Evolutionary conservation across 2,888 invertebrate species (phyloP).

Genomic region (Baronia brevicornis): DNA sequence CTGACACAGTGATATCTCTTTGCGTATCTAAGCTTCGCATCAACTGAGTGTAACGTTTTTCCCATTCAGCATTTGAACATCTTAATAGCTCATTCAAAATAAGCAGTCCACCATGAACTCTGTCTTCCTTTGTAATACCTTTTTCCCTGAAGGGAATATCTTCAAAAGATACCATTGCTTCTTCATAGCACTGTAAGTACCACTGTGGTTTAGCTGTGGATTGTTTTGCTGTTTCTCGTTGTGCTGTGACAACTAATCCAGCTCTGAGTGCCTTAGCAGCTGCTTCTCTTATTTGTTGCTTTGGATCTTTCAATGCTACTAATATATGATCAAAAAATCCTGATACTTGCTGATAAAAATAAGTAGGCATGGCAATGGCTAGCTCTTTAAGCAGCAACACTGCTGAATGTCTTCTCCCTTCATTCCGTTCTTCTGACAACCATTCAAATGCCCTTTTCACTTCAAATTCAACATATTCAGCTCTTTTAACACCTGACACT

Average conservation of each 20-base stretch:
- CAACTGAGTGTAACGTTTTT: conserved; percentile 83
- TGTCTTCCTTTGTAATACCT: conserved; percentile 89
- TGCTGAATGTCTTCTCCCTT: conserved; percentile 93
- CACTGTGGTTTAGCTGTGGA: conserved; percentile 90
- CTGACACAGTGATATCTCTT: conserved; percentile 60
- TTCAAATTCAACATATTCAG: conserved; percentile 98
- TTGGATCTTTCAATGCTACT: conserved; percentile 92
- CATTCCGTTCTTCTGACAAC: conserved; percentile 92
- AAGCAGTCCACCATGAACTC: conserved; percentile 93
- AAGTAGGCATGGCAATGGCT: conserved; percentile 96
- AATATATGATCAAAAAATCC: conserved; percentile 96
- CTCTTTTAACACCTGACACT: conserved; percentile 93
- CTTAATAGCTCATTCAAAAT: conserved; percentile 95
- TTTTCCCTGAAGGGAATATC: conserved; percentile 80
- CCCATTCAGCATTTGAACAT: conserved; percentile 92
- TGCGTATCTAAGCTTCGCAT: conserved; percentile 76
- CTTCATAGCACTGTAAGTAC: conserved; percentile 95
- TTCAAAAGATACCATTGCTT: conserved; percentile 88
- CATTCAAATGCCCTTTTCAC: conserved; percentile 97
- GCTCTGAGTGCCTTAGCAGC: conserved; percentile 96
- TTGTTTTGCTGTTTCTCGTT: conserved; percentile 96
- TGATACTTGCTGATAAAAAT: conserved; percentile 96
- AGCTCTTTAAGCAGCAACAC: conserved; percentile 94
- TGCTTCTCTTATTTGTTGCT: conserved; percentile 92
- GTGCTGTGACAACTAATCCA: conserved; percentile 95